phyloP scores from a whole-genome alignment of 2,113 vertebrate species.

The Andinoacara biseriatus region DNA sequence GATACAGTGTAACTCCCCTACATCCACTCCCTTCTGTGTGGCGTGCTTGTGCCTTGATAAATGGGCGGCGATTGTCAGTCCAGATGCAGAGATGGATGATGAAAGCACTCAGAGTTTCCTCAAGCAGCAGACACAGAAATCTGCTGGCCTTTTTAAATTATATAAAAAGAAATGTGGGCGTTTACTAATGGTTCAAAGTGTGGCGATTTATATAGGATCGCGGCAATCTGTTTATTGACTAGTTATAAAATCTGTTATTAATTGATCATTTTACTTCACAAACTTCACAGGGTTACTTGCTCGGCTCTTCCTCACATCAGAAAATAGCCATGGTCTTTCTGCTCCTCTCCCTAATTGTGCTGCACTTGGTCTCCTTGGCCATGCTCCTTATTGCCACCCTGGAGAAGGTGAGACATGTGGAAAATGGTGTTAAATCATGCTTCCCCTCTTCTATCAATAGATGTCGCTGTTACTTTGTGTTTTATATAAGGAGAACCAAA shows the following conservation, averaged over 20 bases:
- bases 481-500: background rate
- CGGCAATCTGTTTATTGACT: background rate
- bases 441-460: background rate
- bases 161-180: background rate
- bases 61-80: slow-evolving; percentile 42
- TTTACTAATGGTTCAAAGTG: background rate
- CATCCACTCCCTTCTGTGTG: background rate
- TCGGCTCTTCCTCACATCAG: background rate
- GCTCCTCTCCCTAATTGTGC: slow-evolving; percentile 80
- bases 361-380: slow-evolving; percentile 85
- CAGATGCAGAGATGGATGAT: slow-evolving; percentile 50
- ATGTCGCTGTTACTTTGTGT: background rate
- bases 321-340: slow-evolving; percentile 81
- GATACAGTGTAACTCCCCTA: slow-evolving; percentile 3
- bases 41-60: slow-evolving; percentile 22
- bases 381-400: slow-evolving; percentile 88
- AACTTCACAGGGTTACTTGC: background rate
- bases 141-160: background rate
- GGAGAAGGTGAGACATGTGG: slow-evolving; percentile 83
- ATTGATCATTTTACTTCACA: background rate
- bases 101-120: slow-evolving; percentile 45
- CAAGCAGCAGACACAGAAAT: slow-evolving; percentile 1
- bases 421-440: background rate
- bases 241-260: background rate
- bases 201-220: background rate